Conservation (phyloP, 2,797 vertebrate species). For the Falco rusticolus region DNA sequence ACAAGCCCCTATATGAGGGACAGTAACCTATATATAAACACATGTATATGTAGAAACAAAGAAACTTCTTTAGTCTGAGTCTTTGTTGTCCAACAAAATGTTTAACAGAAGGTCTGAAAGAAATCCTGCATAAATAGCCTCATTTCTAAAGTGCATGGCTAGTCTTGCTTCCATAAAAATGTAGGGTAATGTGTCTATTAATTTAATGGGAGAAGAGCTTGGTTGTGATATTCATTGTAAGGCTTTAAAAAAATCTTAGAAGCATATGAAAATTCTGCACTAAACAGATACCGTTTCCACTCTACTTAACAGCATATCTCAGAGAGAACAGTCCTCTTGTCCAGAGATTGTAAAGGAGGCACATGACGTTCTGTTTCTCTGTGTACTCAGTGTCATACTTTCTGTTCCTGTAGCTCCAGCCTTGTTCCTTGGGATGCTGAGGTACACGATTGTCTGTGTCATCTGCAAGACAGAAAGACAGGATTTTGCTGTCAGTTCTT, state of each 20-base stretch:
- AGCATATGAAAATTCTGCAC: not conserved
- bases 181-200: not conserved
- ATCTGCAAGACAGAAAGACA: conserved; percentile 4
- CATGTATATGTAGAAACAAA: not conserved
- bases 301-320: not conserved
- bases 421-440: not conserved
- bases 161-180: not conserved
- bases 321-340: not conserved
- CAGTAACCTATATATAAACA: not conserved
- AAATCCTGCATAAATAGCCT: not conserved
- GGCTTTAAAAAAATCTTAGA: not conserved
- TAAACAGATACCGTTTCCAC: not conserved
- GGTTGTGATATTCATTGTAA: not conserved
- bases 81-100: not conserved
- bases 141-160: not conserved
- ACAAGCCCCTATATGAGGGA: not conserved
- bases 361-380: not conserved
- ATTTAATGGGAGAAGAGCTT: not conserved
- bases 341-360: not conserved
- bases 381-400: not conserved
- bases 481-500: not conserved
- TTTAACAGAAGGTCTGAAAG: not conserved
- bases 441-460: not conserved
- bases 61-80: not conserved
- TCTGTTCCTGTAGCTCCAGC: not conserved